These are phyloP conservation scores for Scaeva pyrastri DNA, from an alignment of 2,888 invertebrate species.

Conservation along the genomic window DNA sequence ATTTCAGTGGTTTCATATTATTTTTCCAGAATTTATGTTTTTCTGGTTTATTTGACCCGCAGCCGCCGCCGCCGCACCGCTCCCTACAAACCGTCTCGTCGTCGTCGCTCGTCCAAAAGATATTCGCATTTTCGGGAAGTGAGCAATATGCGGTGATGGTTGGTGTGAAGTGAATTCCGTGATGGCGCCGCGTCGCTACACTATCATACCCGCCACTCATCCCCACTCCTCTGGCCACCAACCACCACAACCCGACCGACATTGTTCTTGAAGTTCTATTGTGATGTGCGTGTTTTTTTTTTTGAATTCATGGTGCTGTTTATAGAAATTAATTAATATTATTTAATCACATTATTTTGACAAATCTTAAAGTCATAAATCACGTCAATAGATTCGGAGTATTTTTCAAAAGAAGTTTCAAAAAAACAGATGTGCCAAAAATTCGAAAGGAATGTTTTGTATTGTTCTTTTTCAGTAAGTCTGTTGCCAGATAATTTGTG, in stretches of 20 bases:
- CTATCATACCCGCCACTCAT: neutral
- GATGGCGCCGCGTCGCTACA: constrained; percentile 17
- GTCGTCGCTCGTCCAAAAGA: neutral
- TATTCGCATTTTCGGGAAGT: constrained; percentile 3
- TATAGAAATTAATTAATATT: constrained; percentile 39
- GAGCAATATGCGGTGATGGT: neutral
- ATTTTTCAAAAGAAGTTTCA: no score
- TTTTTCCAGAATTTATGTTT: constrained; percentile 38
- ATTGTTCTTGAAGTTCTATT: constrained; percentile 55
- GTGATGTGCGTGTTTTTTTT: constrained; percentile 56
- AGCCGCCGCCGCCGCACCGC: constrained; percentile 51
- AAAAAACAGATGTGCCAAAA: no score
- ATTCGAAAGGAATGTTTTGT: no score
- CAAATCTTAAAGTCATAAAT: constrained; percentile 38
- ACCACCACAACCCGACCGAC: neutral
- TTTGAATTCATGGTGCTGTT: constrained; percentile 34
- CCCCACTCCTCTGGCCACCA: no score
- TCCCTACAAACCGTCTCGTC: constrained; percentile 34
- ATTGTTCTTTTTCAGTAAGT: no score
- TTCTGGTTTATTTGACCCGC: neutral
- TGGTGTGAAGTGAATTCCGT: constrained; percentile 16
- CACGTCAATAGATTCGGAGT: no score
- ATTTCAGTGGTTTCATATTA: constrained; percentile 49
- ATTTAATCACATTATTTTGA: constrained; percentile 39
- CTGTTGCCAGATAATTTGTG: no score